Conservation (phyloP, 2,797 vertebrate species). For the Phalloptychus januarius region DNA sequence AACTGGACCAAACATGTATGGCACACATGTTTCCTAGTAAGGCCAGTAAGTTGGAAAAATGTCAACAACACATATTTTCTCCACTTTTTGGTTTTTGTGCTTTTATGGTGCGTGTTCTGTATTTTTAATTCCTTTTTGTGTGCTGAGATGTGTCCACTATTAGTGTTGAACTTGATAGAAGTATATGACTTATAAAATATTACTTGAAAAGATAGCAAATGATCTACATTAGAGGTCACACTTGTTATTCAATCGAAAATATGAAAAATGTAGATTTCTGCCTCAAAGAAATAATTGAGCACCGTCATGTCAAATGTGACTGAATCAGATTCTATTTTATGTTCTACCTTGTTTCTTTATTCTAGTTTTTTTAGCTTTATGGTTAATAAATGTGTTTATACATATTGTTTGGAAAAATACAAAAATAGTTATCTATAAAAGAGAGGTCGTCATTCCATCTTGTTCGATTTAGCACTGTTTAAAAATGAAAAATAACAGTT, state of each 20-base stretch:
- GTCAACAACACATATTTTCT: background rate
- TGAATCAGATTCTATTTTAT: background rate
- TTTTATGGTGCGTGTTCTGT: background rate
- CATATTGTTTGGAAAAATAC: too few relatives aligned
- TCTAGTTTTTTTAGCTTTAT: background rate
- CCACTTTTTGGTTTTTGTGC: background rate
- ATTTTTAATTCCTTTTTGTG: background rate
- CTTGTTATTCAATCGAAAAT: background rate
- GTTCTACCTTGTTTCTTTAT: background rate
- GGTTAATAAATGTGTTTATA: background rate
- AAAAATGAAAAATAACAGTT: background rate
- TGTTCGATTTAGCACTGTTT: background rate
- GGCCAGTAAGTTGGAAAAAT: background rate
- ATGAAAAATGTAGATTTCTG: background rate
- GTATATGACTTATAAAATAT: background rate
- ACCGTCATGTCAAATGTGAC: background rate
- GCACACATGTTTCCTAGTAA: too few relatives aligned
- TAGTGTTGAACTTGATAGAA: background rate
- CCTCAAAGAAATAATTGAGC: background rate
- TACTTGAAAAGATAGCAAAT: background rate
- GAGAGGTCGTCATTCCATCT: background rate
- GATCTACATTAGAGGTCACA: background rate
- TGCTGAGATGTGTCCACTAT: background rate
- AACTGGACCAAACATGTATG: background rate
- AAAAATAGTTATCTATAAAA: background rate